Percentiles rank a stretch among this genome's conserved stretches.
Evolutionary conservation across 2,888 invertebrate species (phyloP).

Genomic region (Pseudolycoriella hygida): DNA sequence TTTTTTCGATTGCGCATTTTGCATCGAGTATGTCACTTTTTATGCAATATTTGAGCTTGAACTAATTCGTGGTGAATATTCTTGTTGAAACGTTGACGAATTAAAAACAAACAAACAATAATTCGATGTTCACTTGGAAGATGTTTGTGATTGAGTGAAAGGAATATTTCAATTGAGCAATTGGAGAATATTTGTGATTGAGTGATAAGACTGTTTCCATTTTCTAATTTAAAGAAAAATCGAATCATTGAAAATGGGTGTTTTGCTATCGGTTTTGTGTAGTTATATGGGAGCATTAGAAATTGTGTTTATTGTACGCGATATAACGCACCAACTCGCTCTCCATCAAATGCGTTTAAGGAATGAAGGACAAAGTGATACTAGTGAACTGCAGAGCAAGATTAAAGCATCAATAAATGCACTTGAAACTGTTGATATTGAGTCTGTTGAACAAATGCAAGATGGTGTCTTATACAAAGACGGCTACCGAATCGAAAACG

Average conservation of each 20-base stretch:
- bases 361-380: slow-evolving; percentile 16
- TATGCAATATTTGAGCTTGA: too few species aligned
- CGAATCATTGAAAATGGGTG: slow-evolving; percentile 37
- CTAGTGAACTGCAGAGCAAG: not conserved
- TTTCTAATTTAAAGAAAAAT: too few species aligned
- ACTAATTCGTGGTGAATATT: too few species aligned
- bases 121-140: too few species aligned
- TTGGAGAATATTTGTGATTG: too few species aligned
- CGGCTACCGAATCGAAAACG: slow-evolving; percentile 22
- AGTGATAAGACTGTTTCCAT: slow-evolving; percentile 8
- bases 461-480: slow-evolving; percentile 25
- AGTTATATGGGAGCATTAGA: slow-evolving; percentile 60
- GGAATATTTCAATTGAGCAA: too few species aligned
- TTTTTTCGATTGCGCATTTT: too few species aligned
- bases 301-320: slow-evolving; percentile 14
- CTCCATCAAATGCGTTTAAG: slow-evolving; percentile 14
- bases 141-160: too few species aligned
- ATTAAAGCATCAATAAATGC: slow-evolving; percentile 8
- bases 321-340: slow-evolving; percentile 6
- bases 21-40: too few species aligned
- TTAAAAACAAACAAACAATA: too few species aligned
- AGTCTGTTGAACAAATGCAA: slow-evolving; percentile 19
- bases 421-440: slow-evolving; percentile 9
- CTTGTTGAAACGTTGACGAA: too few species aligned
- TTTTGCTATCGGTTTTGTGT: slow-evolving; percentile 54